Evolutionary conservation across 2,797 vertebrate species (phyloP), one percentile per base, ranked within the genome.

Genomic region (Danio kyathit): DNA sequence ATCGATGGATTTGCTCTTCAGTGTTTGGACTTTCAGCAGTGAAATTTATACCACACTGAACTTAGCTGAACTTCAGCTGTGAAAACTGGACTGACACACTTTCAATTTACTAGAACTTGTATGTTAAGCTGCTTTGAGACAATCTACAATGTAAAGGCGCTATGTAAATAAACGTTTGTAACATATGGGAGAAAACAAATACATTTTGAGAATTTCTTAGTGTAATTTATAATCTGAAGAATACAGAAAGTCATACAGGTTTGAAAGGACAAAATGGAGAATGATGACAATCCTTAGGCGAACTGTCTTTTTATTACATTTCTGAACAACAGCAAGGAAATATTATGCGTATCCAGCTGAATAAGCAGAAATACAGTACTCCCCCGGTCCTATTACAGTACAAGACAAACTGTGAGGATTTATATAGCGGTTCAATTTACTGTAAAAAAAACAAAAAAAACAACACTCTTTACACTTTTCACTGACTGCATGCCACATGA

Each of bases 401-500:
- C 44, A 69, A 78, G 65, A 78, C 63, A 59, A 69, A 40, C 65
- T 48, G 54, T 78, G 43, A 60, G 44, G 14, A 51, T 78, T 59
- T 49, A 60, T 69, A 21, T 41, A 60, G 46, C 17, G 4, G 21
- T 29, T 70, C 6, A 71, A 51, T 44, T 71, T 63, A 61, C 46
- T 19, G 44, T 40, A 77, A 67, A 59, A 74, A 56, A 54, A 29
- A n/a, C n/a, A 29, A 29, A 29, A 29, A 29, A 29, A 29, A 29
- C 1, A 29, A 74, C 13, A 44, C 17, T 57, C 17, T 54, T 57
- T 12, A 46, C 9, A 46, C 14, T 57, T 67, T 40, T 19, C 13
- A 49, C 63, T 81, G 71, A 81, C 54, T 60, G 51, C 14, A 21
- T n/a, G 57, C 21, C 38, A 60, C 56, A 76, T 60, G 80, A 76